These are phyloP conservation scores for Albula glossodonta DNA, from an alignment of 2,113 vertebrate species.

Conservation along the genomic window DNA sequence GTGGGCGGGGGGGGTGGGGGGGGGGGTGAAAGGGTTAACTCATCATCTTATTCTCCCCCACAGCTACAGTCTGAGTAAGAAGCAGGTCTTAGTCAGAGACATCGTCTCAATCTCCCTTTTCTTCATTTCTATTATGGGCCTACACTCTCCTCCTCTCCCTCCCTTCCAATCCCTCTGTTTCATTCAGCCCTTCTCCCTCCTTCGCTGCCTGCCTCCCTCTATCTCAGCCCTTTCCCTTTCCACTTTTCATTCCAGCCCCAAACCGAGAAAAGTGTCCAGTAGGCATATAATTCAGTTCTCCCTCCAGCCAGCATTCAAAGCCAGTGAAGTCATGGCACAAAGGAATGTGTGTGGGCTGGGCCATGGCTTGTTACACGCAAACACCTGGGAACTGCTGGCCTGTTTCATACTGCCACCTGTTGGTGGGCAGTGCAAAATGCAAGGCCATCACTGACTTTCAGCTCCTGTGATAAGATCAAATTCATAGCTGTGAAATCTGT, in stretches of 20 bases:
- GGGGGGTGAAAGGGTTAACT: background rate
- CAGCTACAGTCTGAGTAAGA: background rate
- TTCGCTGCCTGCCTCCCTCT: slow-evolving; percentile 29
- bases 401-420: slow-evolving; percentile 15
- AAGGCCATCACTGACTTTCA: background rate
- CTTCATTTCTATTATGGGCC: background rate
- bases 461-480: background rate
- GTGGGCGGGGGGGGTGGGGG: background rate
- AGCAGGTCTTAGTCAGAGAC: background rate
- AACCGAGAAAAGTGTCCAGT: slow-evolving; percentile 6
- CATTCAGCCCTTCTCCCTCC: background rate
- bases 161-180: background rate
- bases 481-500: background rate
- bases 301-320: slow-evolving; percentile 9
- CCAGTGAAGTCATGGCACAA: slow-evolving; percentile 21
- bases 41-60: background rate
- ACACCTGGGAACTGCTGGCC: background rate
- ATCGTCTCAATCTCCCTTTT: background rate
- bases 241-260: background rate
- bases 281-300: background rate
- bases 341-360: slow-evolving; percentile 16
- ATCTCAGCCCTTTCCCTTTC: background rate
- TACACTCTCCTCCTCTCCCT: background rate
- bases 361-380: background rate
- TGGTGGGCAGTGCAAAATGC: background rate